phyloP scores from a whole-genome alignment of 2,888 invertebrate genomes.

The Amphimallon solstitiale region DNA sequence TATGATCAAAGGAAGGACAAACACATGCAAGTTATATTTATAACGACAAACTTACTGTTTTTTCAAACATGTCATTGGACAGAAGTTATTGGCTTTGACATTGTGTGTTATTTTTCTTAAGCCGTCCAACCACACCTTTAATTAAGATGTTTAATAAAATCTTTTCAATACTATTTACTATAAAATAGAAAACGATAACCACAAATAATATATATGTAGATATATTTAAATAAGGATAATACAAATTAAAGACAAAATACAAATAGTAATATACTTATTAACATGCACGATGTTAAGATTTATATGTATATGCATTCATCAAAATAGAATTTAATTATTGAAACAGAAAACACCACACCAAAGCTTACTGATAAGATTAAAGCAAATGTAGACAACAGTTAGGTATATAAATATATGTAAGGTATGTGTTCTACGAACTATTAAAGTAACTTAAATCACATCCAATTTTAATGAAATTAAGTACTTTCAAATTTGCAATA shows the following conservation, averaged over 20 bases:
- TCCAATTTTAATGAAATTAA: slow-evolving; percentile 5
- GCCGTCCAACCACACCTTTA: slow-evolving; percentile 95
- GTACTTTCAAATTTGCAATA: slow-evolving; percentile 13
- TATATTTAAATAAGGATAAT: slow-evolving; percentile 1
- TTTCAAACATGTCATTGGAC: slow-evolving; percentile 97
- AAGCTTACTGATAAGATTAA: slow-evolving; percentile 22
- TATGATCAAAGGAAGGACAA: slow-evolving; percentile 33
- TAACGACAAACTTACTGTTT: slow-evolving; percentile 91
- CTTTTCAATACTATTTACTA: slow-evolving; percentile 31
- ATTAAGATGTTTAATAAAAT: slow-evolving; percentile 47
- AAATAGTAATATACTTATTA: slow-evolving; percentile 21
- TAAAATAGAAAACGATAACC: slow-evolving; percentile 32
- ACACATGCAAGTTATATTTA: slow-evolving; percentile 44
- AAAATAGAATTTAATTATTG: slow-evolving; percentile 4
- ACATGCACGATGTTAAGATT: slow-evolving; percentile 38
- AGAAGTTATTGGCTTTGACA: slow-evolving; percentile 98
- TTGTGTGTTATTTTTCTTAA: slow-evolving; percentile 96
- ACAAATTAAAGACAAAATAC: slow-evolving; percentile 27
- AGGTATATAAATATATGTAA: background rate
- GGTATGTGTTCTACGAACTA: background rate
- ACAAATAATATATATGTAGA: slow-evolving; percentile 29
- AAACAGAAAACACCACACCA: slow-evolving; percentile 35
- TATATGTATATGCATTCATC: slow-evolving; percentile 27
- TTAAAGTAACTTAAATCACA: background rate
- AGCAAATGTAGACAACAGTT: slow-evolving; percentile 14